Evolutionary conservation across 2,797 vertebrate species (phyloP), one percentile per base, ranked within the genome.

Genomic region (Cuculus canorus): DNA sequence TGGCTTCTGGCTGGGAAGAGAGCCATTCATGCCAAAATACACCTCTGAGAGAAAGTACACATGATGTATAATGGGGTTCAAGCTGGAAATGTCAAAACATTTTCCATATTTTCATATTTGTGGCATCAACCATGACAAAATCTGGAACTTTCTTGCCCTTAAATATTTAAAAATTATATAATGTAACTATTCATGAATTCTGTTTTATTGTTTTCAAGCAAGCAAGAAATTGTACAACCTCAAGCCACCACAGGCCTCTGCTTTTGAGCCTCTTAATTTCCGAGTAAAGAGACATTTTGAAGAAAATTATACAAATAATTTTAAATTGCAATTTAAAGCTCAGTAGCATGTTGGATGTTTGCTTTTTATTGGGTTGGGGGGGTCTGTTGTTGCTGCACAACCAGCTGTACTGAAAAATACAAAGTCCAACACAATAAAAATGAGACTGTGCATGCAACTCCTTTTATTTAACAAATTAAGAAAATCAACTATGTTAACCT

Each of bases 51-150:
- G 77, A 90, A 95, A 93, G 77, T 80, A 84, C 87, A 90, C 11
- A 1, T 80, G 85, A 69, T 79, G 52, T 86, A 59, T 93, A 94
- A 88, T 66, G 22, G 80, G 63, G 63, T 73, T 94, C 60, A 88
- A 93, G 82, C 86, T 94, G 94, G 87, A 94, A 91, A 79, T 90
- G 80, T 96, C 93, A 96, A 95, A 96, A 96, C 66, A 93, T 94
- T 97, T 95, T 94, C 82, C 83, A 76, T 93, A 78, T 79, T 28
- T 47, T 94, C 77, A 91, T 96, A 95, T 88, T 92, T 92, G 85
- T 87, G 50, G 32, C 64, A 96, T 95, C 91, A 92, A 77, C 96
- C 77, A 86, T 6, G 11, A 91, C 35, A 94, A 96, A 95, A 95
- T 73, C 64, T 93, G 86, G 60, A 95, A 56, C n/a, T 52, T 52